Evolutionary conservation across 2,797 vertebrate species (phyloP).

Genomic region (Protosalanx chinensis): DNA sequence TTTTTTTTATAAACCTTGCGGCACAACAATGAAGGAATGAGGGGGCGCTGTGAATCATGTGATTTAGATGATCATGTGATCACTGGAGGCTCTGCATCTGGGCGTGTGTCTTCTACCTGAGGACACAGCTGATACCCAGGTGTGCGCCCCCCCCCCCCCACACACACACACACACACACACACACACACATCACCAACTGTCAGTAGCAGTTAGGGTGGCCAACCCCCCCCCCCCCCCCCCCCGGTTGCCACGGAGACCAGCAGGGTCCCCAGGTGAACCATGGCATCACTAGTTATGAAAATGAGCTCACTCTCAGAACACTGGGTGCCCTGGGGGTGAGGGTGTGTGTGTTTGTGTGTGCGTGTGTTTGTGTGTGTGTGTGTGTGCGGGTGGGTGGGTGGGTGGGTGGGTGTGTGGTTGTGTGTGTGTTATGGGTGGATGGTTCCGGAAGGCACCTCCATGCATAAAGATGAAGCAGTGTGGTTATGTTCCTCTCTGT

Average conservation of each 20-base stretch:
- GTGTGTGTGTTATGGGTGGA: conserved; percentile 19
- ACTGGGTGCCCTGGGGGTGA: conserved; percentile 26
- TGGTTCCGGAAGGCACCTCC: conserved; percentile 31
- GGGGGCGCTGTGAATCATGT: conserved; percentile 7
- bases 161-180: conserved; percentile 18
- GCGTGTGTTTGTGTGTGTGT: not conserved
- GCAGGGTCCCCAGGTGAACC: conserved; percentile 47
- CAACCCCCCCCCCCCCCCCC: conserved; percentile 25
- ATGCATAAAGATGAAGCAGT: conserved; percentile 62
- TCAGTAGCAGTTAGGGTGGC: conserved; percentile 56
- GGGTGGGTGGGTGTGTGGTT: conserved; percentile 26
- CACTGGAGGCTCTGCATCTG: not conserved
- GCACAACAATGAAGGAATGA: too few relatives aligned
- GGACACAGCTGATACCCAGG: conserved; percentile 53
- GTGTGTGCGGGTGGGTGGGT: conserved; percentile 1
- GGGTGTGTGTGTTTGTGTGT: not conserved
- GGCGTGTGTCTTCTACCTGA: not conserved
- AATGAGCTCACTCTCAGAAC: conserved; percentile 53
- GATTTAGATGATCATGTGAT: conserved; percentile 42
- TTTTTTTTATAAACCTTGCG: too few relatives aligned
- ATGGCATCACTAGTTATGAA: conserved; percentile 47
- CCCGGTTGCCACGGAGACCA: conserved; percentile 36
- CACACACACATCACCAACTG: conserved; percentile 49
- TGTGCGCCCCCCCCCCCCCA: conserved; percentile 31
- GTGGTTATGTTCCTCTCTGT: conserved; percentile 17